Percentiles rank a stretch among this genome's conserved stretches.
phyloP scores from a whole-genome alignment of 1,140 invertebrate genomes.

The Drosophila melanica region DNA sequence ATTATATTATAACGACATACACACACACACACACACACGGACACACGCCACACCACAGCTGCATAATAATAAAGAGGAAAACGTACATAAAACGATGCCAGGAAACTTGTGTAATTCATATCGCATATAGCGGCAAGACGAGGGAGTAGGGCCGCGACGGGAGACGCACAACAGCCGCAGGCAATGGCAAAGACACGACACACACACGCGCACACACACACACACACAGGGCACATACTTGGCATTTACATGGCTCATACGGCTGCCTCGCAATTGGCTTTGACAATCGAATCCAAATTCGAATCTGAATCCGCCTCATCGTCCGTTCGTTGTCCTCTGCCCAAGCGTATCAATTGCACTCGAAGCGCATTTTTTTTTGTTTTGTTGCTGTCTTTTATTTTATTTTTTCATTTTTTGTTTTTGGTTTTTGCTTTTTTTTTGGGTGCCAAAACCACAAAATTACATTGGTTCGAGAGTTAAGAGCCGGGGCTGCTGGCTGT shows the following conservation, averaged over 20 bases:
- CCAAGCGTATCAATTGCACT: slow-evolving; percentile 73
- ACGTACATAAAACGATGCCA: slow-evolving; percentile 75
- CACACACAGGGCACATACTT: slow-evolving; percentile 24
- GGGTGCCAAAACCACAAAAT: slow-evolving; percentile 72
- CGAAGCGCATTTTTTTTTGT: slow-evolving; percentile 24
- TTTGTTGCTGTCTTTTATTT: slow-evolving; percentile 21
- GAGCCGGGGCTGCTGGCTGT: slow-evolving; percentile 8
- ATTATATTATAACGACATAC: slow-evolving; percentile 72
- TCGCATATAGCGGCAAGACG: slow-evolving; percentile 59
- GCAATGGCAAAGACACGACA: slow-evolving; percentile 51
- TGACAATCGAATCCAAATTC: slow-evolving; percentile 74
- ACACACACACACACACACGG: slow-evolving; percentile 19
- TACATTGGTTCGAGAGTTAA: slow-evolving; percentile 54
- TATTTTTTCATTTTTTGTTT: slow-evolving; percentile 34
- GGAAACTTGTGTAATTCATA: slow-evolving; percentile 82
- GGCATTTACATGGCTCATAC: slow-evolving; percentile 62
- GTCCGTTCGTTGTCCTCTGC: slow-evolving; percentile 38
- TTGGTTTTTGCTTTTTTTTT: slow-evolving; percentile 49
- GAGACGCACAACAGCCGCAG: slow-evolving; percentile 49
- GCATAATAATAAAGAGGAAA: slow-evolving; percentile 79
- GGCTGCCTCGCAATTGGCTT: slow-evolving; percentile 50
- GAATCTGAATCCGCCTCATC: slow-evolving; percentile 32
- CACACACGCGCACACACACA: slow-evolving; percentile 27
- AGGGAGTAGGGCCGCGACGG: slow-evolving; percentile 6
- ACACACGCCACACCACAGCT: slow-evolving; percentile 18